Evolutionary conservation across 1,140 invertebrate genomes (phyloP).

Genomic region (Listronotus oregonensis): DNA sequence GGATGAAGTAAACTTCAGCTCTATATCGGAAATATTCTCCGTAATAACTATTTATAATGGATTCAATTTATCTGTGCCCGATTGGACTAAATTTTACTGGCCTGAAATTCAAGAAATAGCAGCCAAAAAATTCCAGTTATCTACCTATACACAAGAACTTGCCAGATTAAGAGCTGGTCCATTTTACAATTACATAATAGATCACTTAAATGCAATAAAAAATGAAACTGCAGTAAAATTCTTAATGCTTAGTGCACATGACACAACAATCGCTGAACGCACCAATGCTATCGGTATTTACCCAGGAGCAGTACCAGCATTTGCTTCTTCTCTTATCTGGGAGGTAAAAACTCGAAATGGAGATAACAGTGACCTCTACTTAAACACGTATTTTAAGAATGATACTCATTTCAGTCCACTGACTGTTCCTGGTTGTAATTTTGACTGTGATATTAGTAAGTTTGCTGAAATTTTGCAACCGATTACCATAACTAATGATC

Average conservation of each 20-base stretch:
- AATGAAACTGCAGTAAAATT: slow-evolving; percentile 50
- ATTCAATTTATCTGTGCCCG: slow-evolving; percentile 72
- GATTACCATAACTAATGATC: slow-evolving; percentile 24
- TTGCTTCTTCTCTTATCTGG: slow-evolving; percentile 70
- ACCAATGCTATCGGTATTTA: slow-evolving; percentile 74
- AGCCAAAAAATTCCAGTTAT: slow-evolving; percentile 56
- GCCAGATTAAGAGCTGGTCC: slow-evolving; percentile 65
- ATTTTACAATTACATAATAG: slow-evolving; percentile 57
- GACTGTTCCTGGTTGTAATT: slow-evolving; percentile 63
- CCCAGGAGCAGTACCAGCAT: slow-evolving; percentile 73
- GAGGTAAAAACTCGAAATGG: slow-evolving; percentile 62
- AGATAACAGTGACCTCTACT: slow-evolving; percentile 45
- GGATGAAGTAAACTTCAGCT: slow-evolving; percentile 60
- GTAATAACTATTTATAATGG: slow-evolving; percentile 69
- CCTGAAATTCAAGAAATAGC: slow-evolving; percentile 59
- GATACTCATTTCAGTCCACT: slow-evolving; percentile 59
- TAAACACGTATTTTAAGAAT: slow-evolving; percentile 68
- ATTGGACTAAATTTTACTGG: slow-evolving; percentile 68
- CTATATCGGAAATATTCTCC: slow-evolving; percentile 67
- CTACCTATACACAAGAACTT: slow-evolving; percentile 57
- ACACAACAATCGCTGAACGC: slow-evolving; percentile 77
- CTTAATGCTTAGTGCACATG: slow-evolving; percentile 62
- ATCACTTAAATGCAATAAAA: slow-evolving; percentile 23
- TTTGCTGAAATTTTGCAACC: slow-evolving; percentile 55
- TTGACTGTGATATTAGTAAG: slow-evolving; percentile 62